Conservation (phyloP, 1,140 invertebrate species). For the Copidosoma floridanum region DNA sequence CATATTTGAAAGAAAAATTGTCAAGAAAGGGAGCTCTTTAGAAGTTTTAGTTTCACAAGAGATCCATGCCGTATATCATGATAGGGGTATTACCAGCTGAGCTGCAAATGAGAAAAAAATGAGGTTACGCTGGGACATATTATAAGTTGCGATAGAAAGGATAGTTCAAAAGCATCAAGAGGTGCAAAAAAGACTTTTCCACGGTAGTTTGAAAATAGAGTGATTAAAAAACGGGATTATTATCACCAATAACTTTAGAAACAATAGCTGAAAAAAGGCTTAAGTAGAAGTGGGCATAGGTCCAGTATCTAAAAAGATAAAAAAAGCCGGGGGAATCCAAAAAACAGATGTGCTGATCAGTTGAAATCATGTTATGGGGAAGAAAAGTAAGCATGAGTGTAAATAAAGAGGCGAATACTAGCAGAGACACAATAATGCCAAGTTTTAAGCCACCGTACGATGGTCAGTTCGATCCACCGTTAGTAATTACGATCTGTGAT, state of each 20-base stretch:
- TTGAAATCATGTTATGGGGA: constrained; percentile 25
- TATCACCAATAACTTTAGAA: constrained; percentile 28
- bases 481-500: too few species aligned
- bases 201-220: constrained; percentile 17
- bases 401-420: too few species aligned
- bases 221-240: constrained; percentile 19
- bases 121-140: neutral
- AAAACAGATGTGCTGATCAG: constrained; percentile 28
- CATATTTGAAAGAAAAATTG: neutral
- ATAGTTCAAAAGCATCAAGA: neutral
- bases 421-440: too few species aligned
- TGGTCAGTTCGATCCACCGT: too few species aligned
- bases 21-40: neutral
- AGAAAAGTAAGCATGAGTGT: too few species aligned
- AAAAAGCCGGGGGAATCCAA: constrained; percentile 1
- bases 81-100: too few species aligned
- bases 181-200: constrained; percentile 21
- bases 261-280: constrained; percentile 24
- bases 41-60: neutral
- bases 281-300: constrained; percentile 8
- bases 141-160: neutral
- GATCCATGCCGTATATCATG: too few species aligned
- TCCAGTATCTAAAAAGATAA: constrained; percentile 24
- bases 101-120: too few species aligned
- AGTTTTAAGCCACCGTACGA: too few species aligned